Evolutionary conservation across 2,888 invertebrate species (phyloP).

Genomic region (Lasioglossum calceatum): DNA sequence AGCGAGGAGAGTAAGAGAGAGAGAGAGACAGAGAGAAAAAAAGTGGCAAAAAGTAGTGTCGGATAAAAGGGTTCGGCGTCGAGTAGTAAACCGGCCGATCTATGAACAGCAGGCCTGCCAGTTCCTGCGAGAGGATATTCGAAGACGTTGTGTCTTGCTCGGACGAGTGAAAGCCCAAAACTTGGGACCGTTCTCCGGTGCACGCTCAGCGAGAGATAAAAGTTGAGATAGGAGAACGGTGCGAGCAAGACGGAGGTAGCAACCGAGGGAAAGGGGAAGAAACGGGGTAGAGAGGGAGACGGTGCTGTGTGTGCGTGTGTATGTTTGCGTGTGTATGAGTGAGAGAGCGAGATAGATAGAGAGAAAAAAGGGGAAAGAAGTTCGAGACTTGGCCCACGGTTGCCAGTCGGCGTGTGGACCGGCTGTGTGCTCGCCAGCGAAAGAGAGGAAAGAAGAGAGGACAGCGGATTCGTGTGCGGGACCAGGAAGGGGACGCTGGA

Average conservation of each 20-base stretch:
- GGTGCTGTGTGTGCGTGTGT: neutral
- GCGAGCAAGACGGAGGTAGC: conserved; percentile 22
- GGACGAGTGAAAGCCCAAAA: conserved; percentile 61
- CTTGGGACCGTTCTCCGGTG: conserved; percentile 29
- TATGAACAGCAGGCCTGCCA: neutral
- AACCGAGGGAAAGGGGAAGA: conserved; percentile 28
- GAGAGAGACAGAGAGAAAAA: neutral
- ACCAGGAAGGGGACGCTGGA: conserved; percentile 15
- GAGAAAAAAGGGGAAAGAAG: conserved; percentile 34
- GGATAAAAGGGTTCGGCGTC: neutral
- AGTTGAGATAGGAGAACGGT: conserved; percentile 44
- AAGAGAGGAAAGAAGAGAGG: conserved; percentile 37
- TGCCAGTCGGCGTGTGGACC: conserved; percentile 60
- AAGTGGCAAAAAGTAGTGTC: neutral
- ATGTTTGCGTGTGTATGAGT: neutral
- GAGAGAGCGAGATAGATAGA: conserved; percentile 23
- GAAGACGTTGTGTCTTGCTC: conserved; percentile 21
- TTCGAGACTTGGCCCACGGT: conserved; percentile 58
- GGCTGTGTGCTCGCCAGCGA: conserved; percentile 61
- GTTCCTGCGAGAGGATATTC: conserved; percentile 21
- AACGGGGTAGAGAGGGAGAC: conserved; percentile 1
- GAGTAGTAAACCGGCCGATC: neutral
- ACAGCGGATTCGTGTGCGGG: conserved; percentile 16
- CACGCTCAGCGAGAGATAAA: conserved; percentile 37
- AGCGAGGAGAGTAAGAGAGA: neutral